Conservation (phyloP, 2,888 invertebrate species). For the Coremacera marginata region DNA sequence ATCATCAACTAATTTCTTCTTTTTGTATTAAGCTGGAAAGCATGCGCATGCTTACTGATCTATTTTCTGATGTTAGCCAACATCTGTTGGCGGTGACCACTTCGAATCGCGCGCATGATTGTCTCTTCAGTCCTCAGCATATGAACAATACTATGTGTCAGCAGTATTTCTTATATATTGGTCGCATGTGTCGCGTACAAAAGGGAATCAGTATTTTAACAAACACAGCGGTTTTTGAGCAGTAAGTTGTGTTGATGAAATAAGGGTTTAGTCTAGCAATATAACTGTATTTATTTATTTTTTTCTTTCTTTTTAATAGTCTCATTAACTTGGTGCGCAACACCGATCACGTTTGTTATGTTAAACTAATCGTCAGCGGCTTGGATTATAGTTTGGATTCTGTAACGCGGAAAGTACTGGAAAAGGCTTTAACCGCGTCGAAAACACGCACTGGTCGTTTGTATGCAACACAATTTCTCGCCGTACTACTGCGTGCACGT, state of each 20-base stretch:
- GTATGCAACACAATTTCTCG: slow-evolving; percentile 92
- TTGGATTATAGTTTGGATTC: slow-evolving; percentile 88
- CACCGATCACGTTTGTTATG: slow-evolving; percentile 91
- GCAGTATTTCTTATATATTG: slow-evolving; percentile 94
- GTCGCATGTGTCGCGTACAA: slow-evolving; percentile 82
- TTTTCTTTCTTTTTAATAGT: slow-evolving; percentile 69
- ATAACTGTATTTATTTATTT: slow-evolving; percentile 20
- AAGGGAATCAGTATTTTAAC: slow-evolving; percentile 80
- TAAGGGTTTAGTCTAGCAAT: no score
- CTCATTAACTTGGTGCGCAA: slow-evolving; percentile 83
- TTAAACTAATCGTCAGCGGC: slow-evolving; percentile 92
- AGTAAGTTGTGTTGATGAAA: slow-evolving; percentile 71
- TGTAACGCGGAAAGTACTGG: slow-evolving; percentile 76
- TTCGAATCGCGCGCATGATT: slow-evolving; percentile 84
- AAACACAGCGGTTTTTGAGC: slow-evolving; percentile 80
- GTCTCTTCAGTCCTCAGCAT: slow-evolving; percentile 88
- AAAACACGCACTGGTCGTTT: slow-evolving; percentile 74
- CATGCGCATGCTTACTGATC: slow-evolving; percentile 79
- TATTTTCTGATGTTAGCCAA: slow-evolving; percentile 83
- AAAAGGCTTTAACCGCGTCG: slow-evolving; percentile 66
- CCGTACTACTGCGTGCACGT: slow-evolving; percentile 83
- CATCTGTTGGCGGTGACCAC: slow-evolving; percentile 81
- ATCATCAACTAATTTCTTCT: neutral
- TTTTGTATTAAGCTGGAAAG: slow-evolving; percentile 73
- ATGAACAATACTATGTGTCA: slow-evolving; percentile 92